Conservation (phyloP, 1,140 invertebrate genomes). For the Sminthurides bifidus region DNA sequence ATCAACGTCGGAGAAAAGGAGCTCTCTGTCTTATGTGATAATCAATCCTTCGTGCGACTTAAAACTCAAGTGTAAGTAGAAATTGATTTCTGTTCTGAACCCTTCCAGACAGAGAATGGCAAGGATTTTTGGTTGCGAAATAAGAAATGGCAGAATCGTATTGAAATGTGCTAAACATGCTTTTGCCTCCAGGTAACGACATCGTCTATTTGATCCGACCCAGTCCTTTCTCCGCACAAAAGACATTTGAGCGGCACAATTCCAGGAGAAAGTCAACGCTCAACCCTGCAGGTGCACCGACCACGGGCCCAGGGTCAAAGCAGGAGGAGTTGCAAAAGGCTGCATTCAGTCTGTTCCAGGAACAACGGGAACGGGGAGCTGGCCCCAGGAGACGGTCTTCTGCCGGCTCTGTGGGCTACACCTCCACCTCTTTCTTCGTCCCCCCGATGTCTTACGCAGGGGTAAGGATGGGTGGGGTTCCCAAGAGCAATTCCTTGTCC, state of each 20-base stretch:
- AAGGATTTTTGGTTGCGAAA: too few species aligned
- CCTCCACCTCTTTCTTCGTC: background rate
- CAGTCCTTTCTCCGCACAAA: slow-evolving; percentile 82
- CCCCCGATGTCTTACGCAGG: slow-evolving; percentile 12
- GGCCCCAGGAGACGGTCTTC: slow-evolving; percentile 18
- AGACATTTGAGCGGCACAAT: slow-evolving; percentile 83
- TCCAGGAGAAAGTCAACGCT: slow-evolving; percentile 58
- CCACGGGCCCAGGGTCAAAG: background rate
- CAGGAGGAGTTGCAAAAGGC: slow-evolving; percentile 28
- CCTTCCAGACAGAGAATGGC: too few species aligned
- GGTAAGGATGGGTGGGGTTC: slow-evolving; percentile 37
- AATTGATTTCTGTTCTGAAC: too few species aligned
- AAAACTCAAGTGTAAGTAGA: slow-evolving; percentile 68
- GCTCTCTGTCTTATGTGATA: slow-evolving; percentile 89
- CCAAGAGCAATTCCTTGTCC: slow-evolving; percentile 74
- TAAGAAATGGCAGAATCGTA: too few species aligned
- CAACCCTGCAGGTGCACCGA: slow-evolving; percentile 43
- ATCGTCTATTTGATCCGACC: slow-evolving; percentile 85
- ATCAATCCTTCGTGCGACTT: slow-evolving; percentile 97
- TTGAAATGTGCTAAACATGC: too few species aligned
- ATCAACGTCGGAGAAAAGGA: slow-evolving; percentile 60
- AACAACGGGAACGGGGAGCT: slow-evolving; percentile 9
- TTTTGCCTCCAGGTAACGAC: slow-evolving; percentile 55
- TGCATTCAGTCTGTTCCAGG: slow-evolving; percentile 23
- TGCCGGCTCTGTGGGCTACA: slow-evolving; percentile 7